Evolutionary conservation across 2,797 vertebrate species (phyloP), one percentile per base, ranked within the genome.

Genomic region (Pipistrellus kuhlii): DNA sequence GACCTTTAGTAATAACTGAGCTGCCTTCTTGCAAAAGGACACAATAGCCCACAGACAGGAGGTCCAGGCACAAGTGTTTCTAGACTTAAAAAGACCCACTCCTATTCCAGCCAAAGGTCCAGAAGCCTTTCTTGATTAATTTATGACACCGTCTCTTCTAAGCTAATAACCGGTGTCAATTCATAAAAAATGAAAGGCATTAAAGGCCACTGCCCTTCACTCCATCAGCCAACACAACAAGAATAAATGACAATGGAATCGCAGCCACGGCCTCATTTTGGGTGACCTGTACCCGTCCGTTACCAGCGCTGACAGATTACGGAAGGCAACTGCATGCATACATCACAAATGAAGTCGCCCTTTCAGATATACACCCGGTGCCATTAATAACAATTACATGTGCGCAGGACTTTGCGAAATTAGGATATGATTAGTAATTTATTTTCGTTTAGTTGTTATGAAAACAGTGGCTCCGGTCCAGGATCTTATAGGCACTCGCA

Each of bases 371-470:
- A 82, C 13, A 44, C 5, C 78, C 2, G 62, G 15, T 64, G 0
- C 35, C 53, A 82, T 93, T 90, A 92, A 77, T 78, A 92, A 93
- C 51, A 72, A 88, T 89, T 86, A 97, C 6, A 92, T 87, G 88
- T 88, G 80, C 30, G 73, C 8, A 32, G 23, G 88, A 76, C 51
- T 95, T 91, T 92, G 76, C 7, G 91, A 96, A 95, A 95, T 93
- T 93, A 78, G 62, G 78, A 73, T 84, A 30, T 78, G 76, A 92
- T 77, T 57, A 76, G 72, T 92, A 81, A 90, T 93, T 94, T 92
- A 94, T 95, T 96, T 96, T 94, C 85, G 90, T 77, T 85, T 44
- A 55, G 87, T 78, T 84, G 51, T 77, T 95, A 94, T 15, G 51
- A 93, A 95, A 94, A 95, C 53, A 94, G 76, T 91, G 80, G 90